Percentiles rank a stretch among this genome's conserved stretches.
Evolutionary conservation across 1,140 invertebrate species (phyloP).

Genomic region (Heterodera carotae): DNA sequence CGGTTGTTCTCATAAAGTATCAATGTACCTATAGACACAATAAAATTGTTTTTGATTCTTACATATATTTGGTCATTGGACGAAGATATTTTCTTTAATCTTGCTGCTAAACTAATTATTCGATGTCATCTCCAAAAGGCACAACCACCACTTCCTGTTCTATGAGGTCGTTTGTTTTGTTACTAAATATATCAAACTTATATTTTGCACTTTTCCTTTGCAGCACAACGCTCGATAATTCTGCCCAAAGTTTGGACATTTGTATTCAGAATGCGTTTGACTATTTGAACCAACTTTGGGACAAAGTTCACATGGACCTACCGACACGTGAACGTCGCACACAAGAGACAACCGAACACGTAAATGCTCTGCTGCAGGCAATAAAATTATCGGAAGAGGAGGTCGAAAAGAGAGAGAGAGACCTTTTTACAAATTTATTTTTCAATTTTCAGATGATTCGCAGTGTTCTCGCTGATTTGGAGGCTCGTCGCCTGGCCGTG

Average conservation of each 20-base stretch:
- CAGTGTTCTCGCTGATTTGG: conserved; percentile 9
- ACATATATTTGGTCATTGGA: no score
- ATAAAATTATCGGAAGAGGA: conserved; percentile 11
- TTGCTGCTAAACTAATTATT: no score
- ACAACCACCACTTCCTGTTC: no score
- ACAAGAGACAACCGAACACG: background rate
- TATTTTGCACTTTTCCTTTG: no score
- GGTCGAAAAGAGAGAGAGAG: background rate
- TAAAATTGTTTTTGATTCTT: no score
- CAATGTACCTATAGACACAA: no score
- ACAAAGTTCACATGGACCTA: conserved; percentile 28
- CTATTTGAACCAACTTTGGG: conserved; percentile 18
- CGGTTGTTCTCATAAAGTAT: no score
- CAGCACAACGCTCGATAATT: conserved; percentile 25
- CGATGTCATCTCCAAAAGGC: no score
- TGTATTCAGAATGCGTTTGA: background rate
- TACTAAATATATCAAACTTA: no score
- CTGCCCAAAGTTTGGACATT: background rate
- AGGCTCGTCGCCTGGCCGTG: background rate
- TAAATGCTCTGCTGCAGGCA: conserved; percentile 11
- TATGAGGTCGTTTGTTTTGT: no score
- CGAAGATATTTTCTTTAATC: no score
- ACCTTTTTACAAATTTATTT: background rate
- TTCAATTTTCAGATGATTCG: conserved; percentile 7
- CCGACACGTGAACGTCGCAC: conserved; percentile 6